Conservation (phyloP, 1,140 invertebrate species). For the Diorhabda sublineata region DNA sequence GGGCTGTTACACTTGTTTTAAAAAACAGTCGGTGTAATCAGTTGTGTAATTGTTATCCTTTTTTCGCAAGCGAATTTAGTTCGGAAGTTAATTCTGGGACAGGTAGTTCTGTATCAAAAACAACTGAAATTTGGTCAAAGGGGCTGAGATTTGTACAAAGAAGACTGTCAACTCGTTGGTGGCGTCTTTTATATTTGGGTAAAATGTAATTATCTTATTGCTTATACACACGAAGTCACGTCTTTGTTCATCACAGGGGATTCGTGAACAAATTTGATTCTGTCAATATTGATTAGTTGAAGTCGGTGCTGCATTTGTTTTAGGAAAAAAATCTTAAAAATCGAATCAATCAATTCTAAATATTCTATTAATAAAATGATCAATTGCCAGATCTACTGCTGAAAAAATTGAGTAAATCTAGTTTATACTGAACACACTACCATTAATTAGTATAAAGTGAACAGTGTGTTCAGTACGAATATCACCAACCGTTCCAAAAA, state of each 20-base stretch:
- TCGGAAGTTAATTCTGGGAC: slow-evolving; percentile 28
- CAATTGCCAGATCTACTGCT: too few species aligned
- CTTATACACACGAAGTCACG: slow-evolving; percentile 7
- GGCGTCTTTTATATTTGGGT: slow-evolving; percentile 11
- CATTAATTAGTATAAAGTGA: too few species aligned
- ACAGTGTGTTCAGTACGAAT: too few species aligned
- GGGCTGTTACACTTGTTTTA: slow-evolving; percentile 36
- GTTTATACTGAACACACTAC: too few species aligned
- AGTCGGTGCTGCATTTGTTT: too few species aligned
- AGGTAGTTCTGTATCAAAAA: slow-evolving; percentile 29
- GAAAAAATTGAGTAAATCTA: too few species aligned
- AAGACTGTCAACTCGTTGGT: slow-evolving; percentile 6
- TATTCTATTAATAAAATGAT: too few species aligned
- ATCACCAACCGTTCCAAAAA: too few species aligned
- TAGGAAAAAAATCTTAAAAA: too few species aligned
- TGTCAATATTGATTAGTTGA: too few species aligned
- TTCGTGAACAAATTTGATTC: not conserved
- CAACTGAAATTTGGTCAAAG: slow-evolving; percentile 23
- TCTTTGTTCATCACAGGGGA: not conserved
- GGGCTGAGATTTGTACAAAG: slow-evolving; percentile 15
- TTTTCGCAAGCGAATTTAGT: slow-evolving; percentile 10
- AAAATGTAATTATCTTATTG: slow-evolving; percentile 8
- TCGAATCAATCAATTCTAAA: too few species aligned
- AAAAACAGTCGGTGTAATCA: slow-evolving; percentile 29
- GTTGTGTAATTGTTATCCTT: slow-evolving; percentile 32